Conservation (phyloP, 2,888 invertebrate species). For the Rhamphomyia laevipes region DNA sequence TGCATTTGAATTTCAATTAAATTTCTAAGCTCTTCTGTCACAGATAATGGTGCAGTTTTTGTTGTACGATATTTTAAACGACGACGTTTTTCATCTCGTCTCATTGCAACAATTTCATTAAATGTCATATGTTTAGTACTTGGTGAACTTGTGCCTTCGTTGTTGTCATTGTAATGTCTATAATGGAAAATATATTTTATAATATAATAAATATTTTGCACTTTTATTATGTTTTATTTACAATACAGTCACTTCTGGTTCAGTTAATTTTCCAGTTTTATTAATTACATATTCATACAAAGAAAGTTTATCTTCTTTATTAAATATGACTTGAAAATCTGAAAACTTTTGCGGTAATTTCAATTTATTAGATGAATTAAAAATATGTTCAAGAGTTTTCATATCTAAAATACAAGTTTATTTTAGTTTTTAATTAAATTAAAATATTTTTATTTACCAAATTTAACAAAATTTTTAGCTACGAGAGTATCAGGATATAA, state of each 20-base stretch:
- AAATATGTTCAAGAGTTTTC: too few species aligned
- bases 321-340: conserved; percentile 24
- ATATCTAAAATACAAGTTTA: too few species aligned
- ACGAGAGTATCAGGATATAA: background rate
- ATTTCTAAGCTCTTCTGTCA: conserved; percentile 29
- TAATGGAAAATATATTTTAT: background rate
- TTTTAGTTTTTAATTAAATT: background rate
- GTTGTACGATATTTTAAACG: conserved; percentile 27
- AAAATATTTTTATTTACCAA: background rate
- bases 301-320: conserved; percentile 20
- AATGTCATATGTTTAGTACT: conserved; percentile 20
- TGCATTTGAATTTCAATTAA: conserved; percentile 33
- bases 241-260: conserved; percentile 19
- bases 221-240: conserved; percentile 13
- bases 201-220: conserved; percentile 1
- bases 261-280: conserved; percentile 18
- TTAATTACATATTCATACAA: conserved; percentile 27
- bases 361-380: too few species aligned
- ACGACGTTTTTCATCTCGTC: conserved; percentile 23
- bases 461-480: background rate
- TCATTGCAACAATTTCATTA: conserved; percentile 28
- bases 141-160: conserved; percentile 6
- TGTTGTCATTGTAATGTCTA: conserved; percentile 8
- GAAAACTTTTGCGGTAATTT: conserved; percentile 19
- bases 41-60: conserved; percentile 23